These are phyloP conservation scores for Phyllotis vaccarum DNA, from an alignment of 2,797 vertebrate genomes.

Conservation along the genomic window DNA sequence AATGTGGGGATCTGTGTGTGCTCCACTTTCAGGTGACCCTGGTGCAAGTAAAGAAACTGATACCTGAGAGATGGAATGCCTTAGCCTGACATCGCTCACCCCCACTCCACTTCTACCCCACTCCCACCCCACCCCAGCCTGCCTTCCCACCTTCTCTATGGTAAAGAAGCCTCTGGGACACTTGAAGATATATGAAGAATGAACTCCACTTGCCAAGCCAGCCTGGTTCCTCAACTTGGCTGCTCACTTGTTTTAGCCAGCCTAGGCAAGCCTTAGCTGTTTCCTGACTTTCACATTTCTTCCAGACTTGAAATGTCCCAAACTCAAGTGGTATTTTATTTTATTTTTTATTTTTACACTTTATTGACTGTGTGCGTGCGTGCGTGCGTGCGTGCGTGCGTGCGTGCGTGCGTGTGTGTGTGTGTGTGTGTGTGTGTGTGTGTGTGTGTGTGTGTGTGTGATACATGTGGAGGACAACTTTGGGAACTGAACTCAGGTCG, in stretches of 20 bases:
- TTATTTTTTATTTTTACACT: not conserved
- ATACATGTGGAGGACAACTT: not conserved
- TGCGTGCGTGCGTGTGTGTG: not conserved
- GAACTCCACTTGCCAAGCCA: not conserved
- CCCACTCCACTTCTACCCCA: fast-evolving
- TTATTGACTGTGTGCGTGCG: not conserved
- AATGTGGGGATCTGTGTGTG: not conserved
- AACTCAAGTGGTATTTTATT: not conserved
- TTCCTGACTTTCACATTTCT: not conserved
- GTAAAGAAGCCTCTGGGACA: slow-evolving; percentile 7
- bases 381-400: too few species aligned
- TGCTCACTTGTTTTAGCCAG: not conserved
- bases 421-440: not conserved
- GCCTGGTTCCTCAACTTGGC: not conserved
- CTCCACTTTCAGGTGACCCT: slow-evolving; percentile 57
- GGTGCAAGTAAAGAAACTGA: slow-evolving; percentile 62
- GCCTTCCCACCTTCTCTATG: not conserved
- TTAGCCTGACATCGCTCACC: not conserved
- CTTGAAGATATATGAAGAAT: not conserved
- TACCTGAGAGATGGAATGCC: not conserved
- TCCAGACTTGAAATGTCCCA: not conserved
- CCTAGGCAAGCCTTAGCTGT: not conserved
- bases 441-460: not conserved
- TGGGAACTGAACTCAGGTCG: not conserved
- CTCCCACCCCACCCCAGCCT: not conserved